Percentiles rank a stretch among this genome's conserved stretches.
phyloP scores from a whole-genome alignment of 2,888 invertebrate genomes.

The Agrotis exclamationis region DNA sequence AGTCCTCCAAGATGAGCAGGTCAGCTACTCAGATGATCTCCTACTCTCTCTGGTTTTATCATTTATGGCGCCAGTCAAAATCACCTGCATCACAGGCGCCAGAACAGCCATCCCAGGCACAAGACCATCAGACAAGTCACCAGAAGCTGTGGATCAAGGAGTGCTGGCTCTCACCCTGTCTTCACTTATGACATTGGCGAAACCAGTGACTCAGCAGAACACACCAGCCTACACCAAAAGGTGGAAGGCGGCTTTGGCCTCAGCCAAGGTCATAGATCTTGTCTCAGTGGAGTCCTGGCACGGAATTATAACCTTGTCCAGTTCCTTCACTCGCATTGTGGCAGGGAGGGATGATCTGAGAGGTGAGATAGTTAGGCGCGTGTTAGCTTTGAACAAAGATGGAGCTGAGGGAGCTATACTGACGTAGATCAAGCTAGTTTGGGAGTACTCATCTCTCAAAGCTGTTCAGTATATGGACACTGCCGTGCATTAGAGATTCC shows the following conservation, averaged over 20 bases:
- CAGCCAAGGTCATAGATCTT: not conserved
- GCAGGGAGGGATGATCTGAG: not conserved
- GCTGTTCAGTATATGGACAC: slow-evolving; percentile 13
- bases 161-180: too few species aligned
- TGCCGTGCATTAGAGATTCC: too few species aligned
- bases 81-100: too few species aligned
- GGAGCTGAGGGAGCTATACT: slow-evolving; percentile 9
- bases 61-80: too few species aligned
- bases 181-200: too few species aligned
- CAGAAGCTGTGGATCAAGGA: too few species aligned
- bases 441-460: slow-evolving; percentile 13
- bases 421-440: slow-evolving; percentile 1
- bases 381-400: not conserved
- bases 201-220: too few species aligned
- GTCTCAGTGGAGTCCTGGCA: not conserved
- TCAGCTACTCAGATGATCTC: too few species aligned
- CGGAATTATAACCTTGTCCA: not conserved
- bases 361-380: not conserved
- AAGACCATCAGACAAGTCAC: too few species aligned
- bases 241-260: slow-evolving; percentile 5
- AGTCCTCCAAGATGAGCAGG: too few species aligned
- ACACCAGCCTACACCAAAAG: not conserved
- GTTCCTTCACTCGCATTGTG: not conserved
- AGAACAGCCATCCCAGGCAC: too few species aligned
- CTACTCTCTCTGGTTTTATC: too few species aligned